Evolutionary conservation across 2,113 vertebrate genomes (phyloP).

Genomic region (Chauna torquata): DNA sequence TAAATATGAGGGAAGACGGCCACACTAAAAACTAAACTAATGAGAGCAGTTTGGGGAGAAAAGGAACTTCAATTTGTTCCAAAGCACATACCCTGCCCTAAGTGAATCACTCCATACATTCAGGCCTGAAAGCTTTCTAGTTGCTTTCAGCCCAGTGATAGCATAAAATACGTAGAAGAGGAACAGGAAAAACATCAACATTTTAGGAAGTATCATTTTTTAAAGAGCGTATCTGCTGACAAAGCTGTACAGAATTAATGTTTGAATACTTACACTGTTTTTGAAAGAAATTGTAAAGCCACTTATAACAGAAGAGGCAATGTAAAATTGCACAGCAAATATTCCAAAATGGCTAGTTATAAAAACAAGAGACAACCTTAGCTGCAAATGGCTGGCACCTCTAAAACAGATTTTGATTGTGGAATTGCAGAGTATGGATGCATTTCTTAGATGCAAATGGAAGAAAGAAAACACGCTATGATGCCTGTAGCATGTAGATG

Average conservation of each 20-base stretch:
- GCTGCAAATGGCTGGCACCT: rapidly evolving
- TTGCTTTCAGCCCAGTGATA: background rate
- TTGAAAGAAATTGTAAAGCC: background rate
- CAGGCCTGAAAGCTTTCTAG: background rate
- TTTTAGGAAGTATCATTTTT: too few relatives aligned
- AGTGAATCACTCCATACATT: background rate
- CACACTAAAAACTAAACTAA: background rate
- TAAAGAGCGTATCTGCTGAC: too few relatives aligned
- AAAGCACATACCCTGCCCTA: background rate
- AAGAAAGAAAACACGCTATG: background rate
- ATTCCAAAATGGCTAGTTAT: background rate
- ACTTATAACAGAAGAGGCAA: background rate
- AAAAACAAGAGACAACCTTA: background rate
- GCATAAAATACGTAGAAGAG: background rate
- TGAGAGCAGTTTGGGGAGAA: background rate
- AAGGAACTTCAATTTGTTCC: background rate
- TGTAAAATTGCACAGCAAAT: background rate
- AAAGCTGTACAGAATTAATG: background rate
- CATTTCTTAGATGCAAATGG: rapidly evolving
- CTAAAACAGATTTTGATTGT: background rate
- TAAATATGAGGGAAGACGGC: background rate
- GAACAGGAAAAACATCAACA: background rate
- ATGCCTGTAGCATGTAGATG: background rate
- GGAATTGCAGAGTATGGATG: background rate
- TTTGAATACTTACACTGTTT: background rate